A percentile compares a stretch with the other conserved stretches of the same genome.
These are phyloP conservation scores for Tiliacea citrago DNA, from an alignment of 2,888 invertebrate species.

Conservation along the genomic window DNA sequence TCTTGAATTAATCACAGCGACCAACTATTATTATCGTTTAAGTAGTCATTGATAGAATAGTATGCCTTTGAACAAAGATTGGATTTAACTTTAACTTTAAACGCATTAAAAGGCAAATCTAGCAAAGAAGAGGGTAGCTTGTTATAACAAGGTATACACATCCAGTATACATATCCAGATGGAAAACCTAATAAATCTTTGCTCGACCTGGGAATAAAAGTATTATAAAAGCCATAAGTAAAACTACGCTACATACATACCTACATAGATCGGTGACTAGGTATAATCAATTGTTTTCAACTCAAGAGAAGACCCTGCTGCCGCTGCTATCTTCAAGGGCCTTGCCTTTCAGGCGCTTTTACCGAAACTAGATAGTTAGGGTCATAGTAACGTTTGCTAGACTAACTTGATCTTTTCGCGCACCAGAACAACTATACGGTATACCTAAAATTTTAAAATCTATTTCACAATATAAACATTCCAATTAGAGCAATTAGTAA, in stretches of 20 bases:
- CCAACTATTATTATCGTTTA: too few relatives aligned
- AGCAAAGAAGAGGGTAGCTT: too few relatives aligned
- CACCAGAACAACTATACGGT: not conserved
- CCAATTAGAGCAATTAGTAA: constrained; percentile 59
- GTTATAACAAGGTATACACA: too few relatives aligned
- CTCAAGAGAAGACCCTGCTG: not conserved
- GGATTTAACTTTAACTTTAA: too few relatives aligned
- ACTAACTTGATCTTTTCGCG: not conserved
- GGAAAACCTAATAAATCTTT: too few relatives aligned
- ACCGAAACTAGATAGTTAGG: not conserved
- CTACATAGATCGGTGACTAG: not conserved
- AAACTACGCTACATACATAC: not conserved
- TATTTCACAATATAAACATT: constrained; percentile 53
- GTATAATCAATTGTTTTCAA: too few relatives aligned
- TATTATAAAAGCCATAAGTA: not conserved
- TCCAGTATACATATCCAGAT: too few relatives aligned
- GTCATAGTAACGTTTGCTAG: not conserved
- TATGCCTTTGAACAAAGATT: too few relatives aligned
- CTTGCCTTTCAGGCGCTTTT: not conserved
- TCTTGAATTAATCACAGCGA: too few relatives aligned
- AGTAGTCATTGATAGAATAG: too few relatives aligned
- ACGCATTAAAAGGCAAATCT: too few relatives aligned
- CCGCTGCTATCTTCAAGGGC: not conserved
- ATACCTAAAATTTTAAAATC: not conserved
- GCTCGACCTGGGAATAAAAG: too few relatives aligned